Base-by-base conservation (phyloP, 2,888 invertebrate species). In the Amiota mariae region DNA sequence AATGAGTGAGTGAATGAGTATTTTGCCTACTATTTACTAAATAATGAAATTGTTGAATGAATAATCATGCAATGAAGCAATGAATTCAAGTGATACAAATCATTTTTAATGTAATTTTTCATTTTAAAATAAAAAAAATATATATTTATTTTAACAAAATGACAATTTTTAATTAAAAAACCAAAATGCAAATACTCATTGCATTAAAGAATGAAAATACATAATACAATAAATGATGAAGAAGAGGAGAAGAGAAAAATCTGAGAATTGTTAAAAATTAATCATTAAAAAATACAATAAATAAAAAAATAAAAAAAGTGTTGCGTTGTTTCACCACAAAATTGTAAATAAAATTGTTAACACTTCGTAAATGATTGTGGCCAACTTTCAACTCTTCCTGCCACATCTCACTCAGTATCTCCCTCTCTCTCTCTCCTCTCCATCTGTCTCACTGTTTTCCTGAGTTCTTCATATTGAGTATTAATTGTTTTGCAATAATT, bases 401-500 rank as follows among this genome's bases (percentile, higher is more conserved):
- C 6, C 36, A 36, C 36, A 6, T 64, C 11, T 64, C 12, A 46
- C 64, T 47, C 36, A 47, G 12, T 11, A 13, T 36, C 20, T 12
- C 70, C 59, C 12, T 15, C 70, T 66, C 12, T 15, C 70, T 66
- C 2, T 36, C 6, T 36, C 36, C 36, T 4, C 8, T 36, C 36
- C 6, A 0, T 36, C 4, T 36, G 36, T 6, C 2, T 36, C 36
- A 6, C 36, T 36, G 18, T 13, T 46, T 48, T 46, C 15, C 9
- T 70, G 15, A 75, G 59, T 72, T 72, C 24, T 9, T 15, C 8
- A n/a, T 46, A 46, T 72, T 74, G 70, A 68, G 51, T 70, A 18
- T n/a, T 64, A 48, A 13, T 48, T 54, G 75, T 81, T 78, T 84
- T 74, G 59, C 71, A 74, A 78, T 78, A 80, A 77, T 82, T 82